phyloP scores from a whole-genome alignment of 2,888 invertebrate species.

The Alentia gelatinosa region DNA sequence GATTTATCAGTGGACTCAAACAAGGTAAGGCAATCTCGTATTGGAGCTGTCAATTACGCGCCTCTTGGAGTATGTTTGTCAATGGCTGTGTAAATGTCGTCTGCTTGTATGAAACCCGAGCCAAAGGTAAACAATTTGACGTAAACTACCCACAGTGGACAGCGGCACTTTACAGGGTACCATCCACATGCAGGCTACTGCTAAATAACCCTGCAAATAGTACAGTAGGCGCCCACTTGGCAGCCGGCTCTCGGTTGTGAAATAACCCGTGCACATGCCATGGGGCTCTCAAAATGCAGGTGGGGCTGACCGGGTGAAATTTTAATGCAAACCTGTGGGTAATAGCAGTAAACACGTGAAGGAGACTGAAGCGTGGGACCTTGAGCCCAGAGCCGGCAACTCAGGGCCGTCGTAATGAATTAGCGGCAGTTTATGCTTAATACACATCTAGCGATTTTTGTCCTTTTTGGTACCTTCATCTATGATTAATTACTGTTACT shows the following conservation, averaged over 20 bases:
- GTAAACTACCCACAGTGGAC: background rate
- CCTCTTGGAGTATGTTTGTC: background rate
- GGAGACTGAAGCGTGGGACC: background rate
- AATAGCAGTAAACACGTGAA: background rate
- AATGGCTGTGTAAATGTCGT: background rate
- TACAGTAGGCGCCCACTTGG: background rate
- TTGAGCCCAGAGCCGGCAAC: background rate
- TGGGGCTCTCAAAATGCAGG: background rate
- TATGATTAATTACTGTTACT: no score
- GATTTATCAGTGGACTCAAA: background rate
- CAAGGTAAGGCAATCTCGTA: background rate
- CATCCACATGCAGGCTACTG: background rate
- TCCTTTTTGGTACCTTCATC: no score
- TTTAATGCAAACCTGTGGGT: background rate
- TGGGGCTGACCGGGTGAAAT: background rate
- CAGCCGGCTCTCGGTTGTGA: no score
- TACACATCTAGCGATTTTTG: no score
- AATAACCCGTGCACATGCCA: background rate
- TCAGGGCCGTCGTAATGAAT: no score
- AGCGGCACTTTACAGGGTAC: background rate
- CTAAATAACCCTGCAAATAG: background rate
- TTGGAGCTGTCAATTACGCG: background rate
- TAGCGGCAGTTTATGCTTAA: no score
- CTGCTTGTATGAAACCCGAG: background rate
- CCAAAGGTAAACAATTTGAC: background rate